These are phyloP conservation scores for Sarcoramphus papa DNA, from an alignment of 2,797 vertebrate species.

Conservation along the genomic window DNA sequence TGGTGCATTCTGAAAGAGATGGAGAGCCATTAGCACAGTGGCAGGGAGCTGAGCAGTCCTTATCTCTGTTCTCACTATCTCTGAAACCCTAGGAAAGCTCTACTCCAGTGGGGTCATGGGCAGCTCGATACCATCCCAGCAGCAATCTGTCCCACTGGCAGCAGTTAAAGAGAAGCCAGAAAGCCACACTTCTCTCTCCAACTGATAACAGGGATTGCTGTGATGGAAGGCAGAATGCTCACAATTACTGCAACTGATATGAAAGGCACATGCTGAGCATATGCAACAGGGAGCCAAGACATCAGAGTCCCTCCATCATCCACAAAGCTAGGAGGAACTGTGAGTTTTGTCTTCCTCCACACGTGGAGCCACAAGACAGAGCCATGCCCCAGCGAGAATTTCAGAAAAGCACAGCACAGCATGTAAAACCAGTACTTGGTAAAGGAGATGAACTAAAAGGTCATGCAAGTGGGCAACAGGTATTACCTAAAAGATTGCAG, in stretches of 20 bases:
- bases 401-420: not conserved
- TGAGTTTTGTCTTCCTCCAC: not conserved
- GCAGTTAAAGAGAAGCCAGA: not conserved
- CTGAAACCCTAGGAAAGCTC: not conserved
- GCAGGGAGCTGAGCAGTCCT: not conserved
- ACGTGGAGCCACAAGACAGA: not conserved
- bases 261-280: not conserved
- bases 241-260: not conserved
- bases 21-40: constrained; percentile 27
- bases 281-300: not conserved
- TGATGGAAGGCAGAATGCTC: constrained; percentile 15
- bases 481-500: not conserved
- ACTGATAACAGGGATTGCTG: not conserved
- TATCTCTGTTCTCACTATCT: not conserved
- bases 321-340: not conserved
- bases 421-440: not conserved
- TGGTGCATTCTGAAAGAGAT: constrained; percentile 92
- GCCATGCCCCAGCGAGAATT: not conserved
- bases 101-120: not conserved
- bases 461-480: not conserved
- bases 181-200: not conserved
- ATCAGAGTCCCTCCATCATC: not conserved
- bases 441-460: not conserved
- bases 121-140: not conserved
- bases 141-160: not conserved